Base-by-base conservation (phyloP, 2,888 invertebrate genomes). In the Apomyelois bistriatella region DNA sequence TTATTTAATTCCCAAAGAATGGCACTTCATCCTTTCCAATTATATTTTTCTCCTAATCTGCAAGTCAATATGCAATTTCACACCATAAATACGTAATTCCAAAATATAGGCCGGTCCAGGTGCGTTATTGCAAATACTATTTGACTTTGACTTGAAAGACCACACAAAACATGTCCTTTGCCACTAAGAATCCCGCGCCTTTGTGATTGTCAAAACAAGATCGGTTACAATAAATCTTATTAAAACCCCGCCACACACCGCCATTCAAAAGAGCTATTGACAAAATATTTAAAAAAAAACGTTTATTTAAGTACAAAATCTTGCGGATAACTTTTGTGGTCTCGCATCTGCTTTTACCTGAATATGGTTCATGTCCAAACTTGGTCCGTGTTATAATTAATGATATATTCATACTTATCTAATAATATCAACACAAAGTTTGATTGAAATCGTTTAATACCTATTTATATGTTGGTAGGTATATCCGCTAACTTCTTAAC, bases 141-240 rank as follows among this genome's bases (percentile, higher is more conserved):
- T 85, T 84, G 85, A 86, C 85, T 85, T 60, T 64, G 28, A 28
- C 22, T 22, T 22, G 3, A 62, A 59, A 73, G 87, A 88, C 89
- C 89, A 87, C 89, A 90, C 89, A 89, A 79, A 78, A 72, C 67
- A 70, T 65, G 68, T 78, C 74, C 72, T 80, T 85, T 79, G 76
- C 85, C 81, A 78, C 76, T 73, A 79, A 79, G 77, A 77, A 79
- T 70, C 66, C 64, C 60, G 66, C 67, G 64, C 82, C 66, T 84
- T 89, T 88, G 87, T 87, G 70, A 73, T 72, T 87, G 89, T 89
- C 89, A 90, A 85, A 90, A 90, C 89, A 90, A 78, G 89, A 90
- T 90, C 89, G 75, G 87, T 88, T 87, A 87, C 89, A 89, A 90
- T 90, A 90, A 90, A 90, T 89, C 89, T 89, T 89, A 89, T 89